Evolutionary conservation across 35 echinoderm and acorn worm genomes (phyloP).

Genomic region (Chiridota heheva): DNA sequence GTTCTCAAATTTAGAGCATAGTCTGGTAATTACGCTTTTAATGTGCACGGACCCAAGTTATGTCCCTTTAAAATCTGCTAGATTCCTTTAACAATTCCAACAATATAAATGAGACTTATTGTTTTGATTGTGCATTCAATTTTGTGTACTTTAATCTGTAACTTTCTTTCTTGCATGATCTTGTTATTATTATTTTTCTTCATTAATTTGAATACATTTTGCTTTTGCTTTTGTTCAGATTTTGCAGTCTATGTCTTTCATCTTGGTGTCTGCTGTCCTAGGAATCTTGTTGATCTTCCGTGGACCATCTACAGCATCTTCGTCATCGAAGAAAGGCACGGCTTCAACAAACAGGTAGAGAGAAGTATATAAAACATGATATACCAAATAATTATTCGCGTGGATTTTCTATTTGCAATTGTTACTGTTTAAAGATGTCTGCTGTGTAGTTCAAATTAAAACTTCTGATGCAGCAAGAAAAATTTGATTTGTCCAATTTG

Average conservation of each 20-base stretch:
- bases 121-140: too few species aligned
- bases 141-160: too few species aligned
- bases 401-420: not conserved
- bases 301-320: slow-evolving; percentile 91
- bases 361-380: not conserved
- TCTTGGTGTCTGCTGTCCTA: slow-evolving; percentile 71
- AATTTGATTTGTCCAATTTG: not conserved
- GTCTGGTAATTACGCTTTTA: too few species aligned
- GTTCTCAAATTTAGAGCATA: too few species aligned
- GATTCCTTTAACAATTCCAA: too few species aligned
- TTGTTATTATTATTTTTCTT: not conserved
- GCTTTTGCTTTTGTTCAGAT: slow-evolving; percentile 63
- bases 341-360: slow-evolving; percentile 96
- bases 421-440: not conserved
- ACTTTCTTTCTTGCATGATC: not conserved
- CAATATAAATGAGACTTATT: too few species aligned
- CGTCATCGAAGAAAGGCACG: slow-evolving; percentile 89
- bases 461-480: not conserved
- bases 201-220: slow-evolving; percentile 6
- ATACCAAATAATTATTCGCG: not conserved
- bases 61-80: too few species aligned
- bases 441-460: not conserved
- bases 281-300: slow-evolving; percentile 65
- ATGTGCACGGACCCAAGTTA: too few species aligned
- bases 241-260: slow-evolving; percentile 67